Evolutionary conservation across 1,140 invertebrate species (phyloP).

Genomic region (Zaprionus davidi): DNA sequence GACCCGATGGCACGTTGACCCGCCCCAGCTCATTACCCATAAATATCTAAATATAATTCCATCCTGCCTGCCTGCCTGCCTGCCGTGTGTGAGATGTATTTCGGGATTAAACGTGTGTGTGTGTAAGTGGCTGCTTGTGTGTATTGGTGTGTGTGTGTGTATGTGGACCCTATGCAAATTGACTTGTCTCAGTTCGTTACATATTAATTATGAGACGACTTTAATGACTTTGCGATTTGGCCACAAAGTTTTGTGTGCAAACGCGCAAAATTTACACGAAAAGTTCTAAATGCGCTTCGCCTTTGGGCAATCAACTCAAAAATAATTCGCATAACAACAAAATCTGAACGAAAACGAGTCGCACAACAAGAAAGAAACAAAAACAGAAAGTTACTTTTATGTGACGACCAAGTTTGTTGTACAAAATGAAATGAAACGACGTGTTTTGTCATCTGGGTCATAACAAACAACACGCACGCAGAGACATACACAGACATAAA

Average conservation of each 20-base stretch:
- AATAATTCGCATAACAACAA: constrained; percentile 14
- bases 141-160: background rate
- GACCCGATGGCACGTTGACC: constrained; percentile 24
- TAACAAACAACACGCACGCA: constrained; percentile 5
- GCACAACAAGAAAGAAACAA: constrained; percentile 10
- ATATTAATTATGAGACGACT: constrained; percentile 42
- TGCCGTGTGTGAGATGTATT: constrained; percentile 14
- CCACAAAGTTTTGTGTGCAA: constrained; percentile 19
- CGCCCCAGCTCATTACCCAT: constrained; percentile 16
- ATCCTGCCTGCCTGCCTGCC: background rate
- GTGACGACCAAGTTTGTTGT: constrained; percentile 25
- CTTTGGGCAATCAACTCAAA: constrained; percentile 63
- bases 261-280: constrained; percentile 22
- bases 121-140: background rate
- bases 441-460: constrained; percentile 40
- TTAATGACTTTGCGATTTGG: constrained; percentile 46
- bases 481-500: background rate
- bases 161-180: constrained; percentile 33
- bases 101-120: background rate
- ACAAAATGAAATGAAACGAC: constrained; percentile 40
- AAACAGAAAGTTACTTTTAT: constrained; percentile 12
- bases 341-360: constrained; percentile 29
- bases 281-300: constrained; percentile 27
- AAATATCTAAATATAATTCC: constrained; percentile 28
- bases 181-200: constrained; percentile 23